phyloP scores from a whole-genome alignment of 2,113 vertebrate genomes.

The Rousettus leschenaultii region DNA sequence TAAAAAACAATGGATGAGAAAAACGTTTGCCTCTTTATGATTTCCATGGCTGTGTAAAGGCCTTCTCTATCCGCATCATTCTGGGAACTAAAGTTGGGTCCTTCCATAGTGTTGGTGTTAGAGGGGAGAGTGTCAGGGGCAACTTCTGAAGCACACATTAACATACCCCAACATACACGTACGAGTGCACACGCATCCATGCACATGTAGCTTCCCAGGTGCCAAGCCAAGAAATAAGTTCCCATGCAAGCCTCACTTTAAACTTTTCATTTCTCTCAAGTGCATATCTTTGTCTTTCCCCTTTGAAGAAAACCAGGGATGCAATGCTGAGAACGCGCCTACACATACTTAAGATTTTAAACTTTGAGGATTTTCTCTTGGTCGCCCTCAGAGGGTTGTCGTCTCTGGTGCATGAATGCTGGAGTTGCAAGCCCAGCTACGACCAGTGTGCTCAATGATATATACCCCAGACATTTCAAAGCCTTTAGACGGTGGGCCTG shows the following conservation, averaged over 20 bases:
- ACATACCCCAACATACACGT: not conserved
- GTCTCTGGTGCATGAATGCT: not conserved
- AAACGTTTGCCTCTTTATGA: not conserved
- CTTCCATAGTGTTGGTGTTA: not conserved
- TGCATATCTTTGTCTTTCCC: slow-evolving; percentile 57
- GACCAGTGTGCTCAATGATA: not conserved
- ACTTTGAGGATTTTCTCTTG: slow-evolving; percentile 59
- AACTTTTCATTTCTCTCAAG: slow-evolving; percentile 59
- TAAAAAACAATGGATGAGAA: not conserved
- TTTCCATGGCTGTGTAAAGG: not conserved
- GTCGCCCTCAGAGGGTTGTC: not conserved
- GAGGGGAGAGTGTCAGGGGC: no score
- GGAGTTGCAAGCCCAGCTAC: not conserved
- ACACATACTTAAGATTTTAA: slow-evolving; percentile 70
- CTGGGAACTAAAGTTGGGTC: not conserved
- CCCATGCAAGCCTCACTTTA: not conserved
- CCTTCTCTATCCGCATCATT: not conserved
- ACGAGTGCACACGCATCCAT: not conserved
- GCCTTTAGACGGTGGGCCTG: not conserved
- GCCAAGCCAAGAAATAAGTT: slow-evolving; percentile 29
- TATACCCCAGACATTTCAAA: not conserved
- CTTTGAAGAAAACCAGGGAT: slow-evolving; percentile 32
- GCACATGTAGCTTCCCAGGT: not conserved
- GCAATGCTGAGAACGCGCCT: slow-evolving; percentile 68
- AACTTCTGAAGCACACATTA: not conserved